Evolutionary conservation across 2,797 vertebrate genomes (phyloP).

Genomic region (Megaceryle alcyon): DNA sequence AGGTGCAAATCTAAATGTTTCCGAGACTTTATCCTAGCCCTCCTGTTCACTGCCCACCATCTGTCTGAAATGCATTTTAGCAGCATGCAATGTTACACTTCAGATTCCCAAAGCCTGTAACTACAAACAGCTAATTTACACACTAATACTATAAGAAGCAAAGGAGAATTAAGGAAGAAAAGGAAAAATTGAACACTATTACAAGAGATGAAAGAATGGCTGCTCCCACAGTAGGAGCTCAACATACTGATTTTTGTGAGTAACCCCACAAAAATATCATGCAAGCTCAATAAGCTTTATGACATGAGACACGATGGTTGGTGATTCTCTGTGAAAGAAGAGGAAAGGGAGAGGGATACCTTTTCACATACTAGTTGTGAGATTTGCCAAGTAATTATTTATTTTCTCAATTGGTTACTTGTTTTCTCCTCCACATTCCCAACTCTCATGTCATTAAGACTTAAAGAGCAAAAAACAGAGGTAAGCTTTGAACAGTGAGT

Average conservation of each 20-base stretch:
- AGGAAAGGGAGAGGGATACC: not conserved
- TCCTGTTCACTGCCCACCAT: not conserved
- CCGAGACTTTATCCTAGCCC: not conserved
- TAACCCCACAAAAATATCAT: not conserved
- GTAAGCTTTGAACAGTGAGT: not conserved
- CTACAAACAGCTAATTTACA: not conserved
- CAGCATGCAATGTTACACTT: accelerated
- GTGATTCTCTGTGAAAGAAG: not conserved
- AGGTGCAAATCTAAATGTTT: not conserved
- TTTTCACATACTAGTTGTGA: not conserved
- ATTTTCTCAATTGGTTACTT: not conserved
- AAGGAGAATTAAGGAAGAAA: not conserved
- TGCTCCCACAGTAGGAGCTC: not conserved
- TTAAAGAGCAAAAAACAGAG: not conserved
- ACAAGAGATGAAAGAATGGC: not conserved
- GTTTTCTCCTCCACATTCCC: not conserved
- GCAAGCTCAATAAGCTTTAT: accelerated
- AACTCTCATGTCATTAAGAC: not conserved
- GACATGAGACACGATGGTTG: accelerated
- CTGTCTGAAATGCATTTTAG: not conserved
- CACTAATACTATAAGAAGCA: not conserved
- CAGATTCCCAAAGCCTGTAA: not conserved
- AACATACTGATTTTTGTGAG: not conserved
- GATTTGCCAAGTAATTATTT: not conserved
- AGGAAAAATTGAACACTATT: not conserved